Base-by-base conservation (phyloP, 2,797 vertebrate species). In the Rhodeus uyekii region DNA sequence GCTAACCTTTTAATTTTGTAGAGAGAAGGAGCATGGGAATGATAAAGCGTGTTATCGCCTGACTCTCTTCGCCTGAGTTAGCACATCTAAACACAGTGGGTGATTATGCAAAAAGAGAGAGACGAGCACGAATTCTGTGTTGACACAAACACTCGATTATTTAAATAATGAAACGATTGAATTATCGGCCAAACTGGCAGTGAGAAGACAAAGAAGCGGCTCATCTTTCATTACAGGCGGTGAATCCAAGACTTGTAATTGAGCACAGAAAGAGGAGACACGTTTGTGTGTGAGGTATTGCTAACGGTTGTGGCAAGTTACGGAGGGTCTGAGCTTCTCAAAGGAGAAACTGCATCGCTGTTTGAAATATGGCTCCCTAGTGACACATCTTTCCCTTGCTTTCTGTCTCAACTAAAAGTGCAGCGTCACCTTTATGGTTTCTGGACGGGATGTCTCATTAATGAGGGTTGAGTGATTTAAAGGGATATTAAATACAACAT, bases 361-460 rank as follows among this genome's bases (percentile, higher is more conserved):
- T 92, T 91, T 94, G 92, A 93, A 89, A 90, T 90, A 93, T 89
- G 84, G 92, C 91, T 94, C 93, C 93, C 93, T 83, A 85, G 90
- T 90, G 92, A 86, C 92, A 90, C 92, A 92, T 93, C 92, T 63
- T 81, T 39, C 44, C 44, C 29, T 63, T 12, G 42, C 78, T 93
- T 90, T 93, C 93, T 93, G 90, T 91, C 90, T 92, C 91, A 86
- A 86, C 88, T 87, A 89, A 93, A 93, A 93, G 91, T 94, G 93
- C 93, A 90, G 91, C 91, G 92, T 94, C 93, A 94, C 93, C 93
- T 93, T 92, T 90, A 92, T 86, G 87, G 81, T 67, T 93, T 89
- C 89, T 80, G 83, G 88, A 90, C 86, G 90, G 88, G 80, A 88
- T 87, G 90, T 90, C 76, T 92, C n/a, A 84, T 89, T 93, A 93